phyloP scores from a whole-genome alignment of 2,888 invertebrate genomes.

The Micoletzkya japonica region DNA sequence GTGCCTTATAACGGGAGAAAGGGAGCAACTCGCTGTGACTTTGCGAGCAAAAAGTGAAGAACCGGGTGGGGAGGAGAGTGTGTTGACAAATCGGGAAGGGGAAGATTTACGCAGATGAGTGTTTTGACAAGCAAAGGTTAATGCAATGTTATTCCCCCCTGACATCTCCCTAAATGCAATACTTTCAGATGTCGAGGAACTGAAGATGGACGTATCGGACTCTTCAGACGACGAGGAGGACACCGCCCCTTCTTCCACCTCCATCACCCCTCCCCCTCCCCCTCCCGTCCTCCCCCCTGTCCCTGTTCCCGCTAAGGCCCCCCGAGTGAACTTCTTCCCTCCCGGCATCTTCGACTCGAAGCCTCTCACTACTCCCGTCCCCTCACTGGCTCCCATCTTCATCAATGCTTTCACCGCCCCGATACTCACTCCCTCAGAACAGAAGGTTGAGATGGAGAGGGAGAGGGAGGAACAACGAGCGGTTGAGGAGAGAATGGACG shows the following conservation, averaged over 20 bases:
- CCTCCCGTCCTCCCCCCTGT: neutral
- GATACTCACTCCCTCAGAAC: neutral
- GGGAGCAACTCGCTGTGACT: too few species aligned
- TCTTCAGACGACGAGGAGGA: neutral
- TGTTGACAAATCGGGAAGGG: too few species aligned
- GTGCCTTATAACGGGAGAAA: too few species aligned
- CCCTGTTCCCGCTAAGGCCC: neutral
- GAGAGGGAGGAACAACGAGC: slow-evolving; percentile 8
- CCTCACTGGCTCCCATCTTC: neutral
- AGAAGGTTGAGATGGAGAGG: neutral
- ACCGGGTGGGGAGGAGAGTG: too few species aligned
- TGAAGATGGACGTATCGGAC: neutral
- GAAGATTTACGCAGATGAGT: too few species aligned
- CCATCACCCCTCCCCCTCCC: neutral
- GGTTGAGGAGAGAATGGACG: neutral
- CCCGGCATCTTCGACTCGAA: neutral
- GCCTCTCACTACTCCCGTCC: slow-evolving; percentile 4
- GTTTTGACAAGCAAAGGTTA: too few species aligned
- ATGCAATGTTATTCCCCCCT: too few species aligned
- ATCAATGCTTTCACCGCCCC: slow-evolving; percentile 14
- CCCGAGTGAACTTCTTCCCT: neutral
- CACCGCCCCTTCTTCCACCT: neutral
- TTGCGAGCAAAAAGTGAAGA: too few species aligned
- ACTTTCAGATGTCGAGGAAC: too few species aligned
- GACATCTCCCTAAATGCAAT: too few species aligned